Percentiles rank a stretch among this genome's conserved stretches.
These are phyloP conservation scores for Chelon auratus DNA, from an alignment of 2,797 vertebrate species.

Conservation along the genomic window DNA sequence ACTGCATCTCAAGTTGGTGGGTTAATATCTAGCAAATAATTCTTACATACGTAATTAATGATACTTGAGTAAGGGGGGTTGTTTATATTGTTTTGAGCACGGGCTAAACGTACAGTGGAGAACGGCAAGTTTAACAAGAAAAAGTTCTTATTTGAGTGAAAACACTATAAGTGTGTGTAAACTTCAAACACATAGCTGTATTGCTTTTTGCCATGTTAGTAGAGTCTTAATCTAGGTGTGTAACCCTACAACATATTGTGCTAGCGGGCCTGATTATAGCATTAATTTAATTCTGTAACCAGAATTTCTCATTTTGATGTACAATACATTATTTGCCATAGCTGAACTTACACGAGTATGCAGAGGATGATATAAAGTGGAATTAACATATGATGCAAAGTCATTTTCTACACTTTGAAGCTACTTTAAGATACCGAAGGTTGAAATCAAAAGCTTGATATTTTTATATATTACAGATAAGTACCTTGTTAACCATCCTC, in stretches of 20 bases:
- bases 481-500: slow-evolving; percentile 56
- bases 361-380: slow-evolving; percentile 14
- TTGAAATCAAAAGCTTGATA: slow-evolving; percentile 37
- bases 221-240: background rate
- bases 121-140: background rate
- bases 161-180: too few relatives aligned
- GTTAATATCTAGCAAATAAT: slow-evolving; percentile 6
- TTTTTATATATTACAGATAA: slow-evolving; percentile 42
- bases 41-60: background rate
- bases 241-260: background rate
- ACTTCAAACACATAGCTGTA: background rate
- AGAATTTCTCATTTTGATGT: slow-evolving; percentile 21
- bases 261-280: background rate
- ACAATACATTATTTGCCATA: background rate
- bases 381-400: slow-evolving; percentile 13
- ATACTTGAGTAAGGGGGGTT: background rate
- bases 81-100: background rate
- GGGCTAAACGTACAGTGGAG: background rate
- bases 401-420: slow-evolving; percentile 38
- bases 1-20: slow-evolving; percentile 2
- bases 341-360: slow-evolving; percentile 7
- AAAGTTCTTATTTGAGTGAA: background rate
- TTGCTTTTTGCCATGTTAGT: background rate
- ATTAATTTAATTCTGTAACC: slow-evolving; percentile 5
- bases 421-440: slow-evolving; percentile 30